Percentiles rank a stretch among this genome's conserved stretches.
Evolutionary conservation across 92 coral and sea anemone species (phyloP).

Genomic region (Epizoanthus fatuus): DNA sequence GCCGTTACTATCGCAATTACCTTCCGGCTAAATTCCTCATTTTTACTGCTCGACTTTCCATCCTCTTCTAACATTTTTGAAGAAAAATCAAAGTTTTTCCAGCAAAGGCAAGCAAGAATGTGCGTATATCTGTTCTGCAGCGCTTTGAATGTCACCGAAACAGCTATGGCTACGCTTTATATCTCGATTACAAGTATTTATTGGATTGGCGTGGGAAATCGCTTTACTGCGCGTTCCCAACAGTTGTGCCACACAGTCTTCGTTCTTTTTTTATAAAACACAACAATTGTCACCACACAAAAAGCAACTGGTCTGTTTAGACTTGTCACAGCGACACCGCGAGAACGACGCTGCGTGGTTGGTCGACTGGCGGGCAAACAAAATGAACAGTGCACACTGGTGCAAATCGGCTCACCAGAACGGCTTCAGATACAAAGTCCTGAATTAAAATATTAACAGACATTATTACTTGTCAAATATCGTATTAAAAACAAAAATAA

Average conservation of each 20-base stretch:
- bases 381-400: neutral
- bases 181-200: neutral
- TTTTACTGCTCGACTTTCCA: neutral
- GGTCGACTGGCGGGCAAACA: slow-evolving; percentile 58
- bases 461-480: neutral
- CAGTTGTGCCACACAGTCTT: neutral
- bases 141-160: neutral
- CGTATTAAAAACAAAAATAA: neutral
- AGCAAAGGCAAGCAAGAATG: neutral
- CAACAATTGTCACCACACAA: slow-evolving; percentile 18
- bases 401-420: slow-evolving; percentile 9
- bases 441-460: neutral
- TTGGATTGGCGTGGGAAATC: slow-evolving; percentile 14
- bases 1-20: neutral
- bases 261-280: slow-evolving; percentile 5
- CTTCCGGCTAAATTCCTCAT: slow-evolving; percentile 22
- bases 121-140: neutral
- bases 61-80: slow-evolving; percentile 37
- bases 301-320: slow-evolving; percentile 43
- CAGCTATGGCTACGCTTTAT: neutral
- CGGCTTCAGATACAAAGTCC: neutral
- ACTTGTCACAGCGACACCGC: slow-evolving; percentile 79
- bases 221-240: slow-evolving; percentile 30
- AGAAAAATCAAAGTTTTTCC: neutral
- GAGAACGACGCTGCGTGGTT: slow-evolving; percentile 86